These are phyloP conservation scores for Corticium candelabrum DNA, from an alignment of 37 sponge, comb jelly and placozoan genomes.

Conservation along the genomic window DNA sequence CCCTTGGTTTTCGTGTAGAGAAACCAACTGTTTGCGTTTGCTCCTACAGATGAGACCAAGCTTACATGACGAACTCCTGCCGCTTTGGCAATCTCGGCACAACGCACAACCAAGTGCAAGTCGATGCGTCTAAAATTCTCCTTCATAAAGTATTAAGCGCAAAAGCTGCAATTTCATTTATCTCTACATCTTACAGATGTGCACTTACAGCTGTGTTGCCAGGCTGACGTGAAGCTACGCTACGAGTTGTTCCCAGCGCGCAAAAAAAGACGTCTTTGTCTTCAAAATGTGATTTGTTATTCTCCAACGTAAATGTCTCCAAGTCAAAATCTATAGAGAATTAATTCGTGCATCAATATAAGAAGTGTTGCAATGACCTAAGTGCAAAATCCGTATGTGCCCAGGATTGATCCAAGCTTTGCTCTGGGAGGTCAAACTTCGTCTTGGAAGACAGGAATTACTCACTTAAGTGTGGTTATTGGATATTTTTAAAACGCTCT, in stretches of 20 bases:
- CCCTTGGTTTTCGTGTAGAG: constrained; percentile 65
- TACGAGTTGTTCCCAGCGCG: constrained; percentile 60
- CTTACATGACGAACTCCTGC: constrained; percentile 57
- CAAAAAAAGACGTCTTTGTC: constrained; percentile 61
- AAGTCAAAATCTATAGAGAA: constrained; percentile 22
- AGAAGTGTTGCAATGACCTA: too few relatives aligned
- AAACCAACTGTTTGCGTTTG: constrained; percentile 63
- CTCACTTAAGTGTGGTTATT: too few relatives aligned
- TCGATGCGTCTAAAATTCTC: constrained; percentile 61
- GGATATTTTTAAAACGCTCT: too few relatives aligned
- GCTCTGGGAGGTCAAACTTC: too few relatives aligned
- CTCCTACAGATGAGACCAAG: constrained; percentile 41
- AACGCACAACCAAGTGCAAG: constrained; percentile 42
- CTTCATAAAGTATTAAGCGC: constrained; percentile 1
- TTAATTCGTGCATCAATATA: not conserved
- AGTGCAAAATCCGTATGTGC: too few relatives aligned
- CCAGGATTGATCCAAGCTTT: too few relatives aligned
- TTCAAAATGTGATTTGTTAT: constrained; percentile 39
- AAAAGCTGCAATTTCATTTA: not conserved
- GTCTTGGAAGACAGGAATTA: too few relatives aligned
- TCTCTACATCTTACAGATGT: not conserved
- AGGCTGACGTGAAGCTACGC: constrained; percentile 32
- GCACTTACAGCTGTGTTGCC: constrained; percentile 45
- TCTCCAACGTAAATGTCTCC: constrained; percentile 53
- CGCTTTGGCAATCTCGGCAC: constrained; percentile 45